Evolutionary conservation across 2,797 vertebrate genomes (phyloP).

Genomic region (Acanthornis magna): DNA sequence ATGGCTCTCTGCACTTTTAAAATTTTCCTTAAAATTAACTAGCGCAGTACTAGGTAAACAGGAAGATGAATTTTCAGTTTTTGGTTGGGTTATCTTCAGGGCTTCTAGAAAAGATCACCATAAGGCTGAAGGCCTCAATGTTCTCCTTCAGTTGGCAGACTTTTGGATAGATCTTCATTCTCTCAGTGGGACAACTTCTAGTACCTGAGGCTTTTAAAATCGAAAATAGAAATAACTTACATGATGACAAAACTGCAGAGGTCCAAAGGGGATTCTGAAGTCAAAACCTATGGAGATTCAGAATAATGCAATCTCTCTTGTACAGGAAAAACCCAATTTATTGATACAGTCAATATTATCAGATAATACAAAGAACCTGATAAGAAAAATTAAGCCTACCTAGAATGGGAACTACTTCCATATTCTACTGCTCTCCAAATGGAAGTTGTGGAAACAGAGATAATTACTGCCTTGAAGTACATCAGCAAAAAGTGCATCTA

Average conservation of each 20-base stretch:
- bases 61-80: neutral
- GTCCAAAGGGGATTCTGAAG: neutral
- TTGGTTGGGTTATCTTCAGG: neutral
- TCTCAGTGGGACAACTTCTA: neutral
- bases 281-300: neutral
- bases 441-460: neutral
- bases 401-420: neutral
- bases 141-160: neutral
- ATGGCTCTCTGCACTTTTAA: rapidly evolving
- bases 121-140: neutral
- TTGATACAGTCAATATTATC: neutral
- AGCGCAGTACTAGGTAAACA: neutral
- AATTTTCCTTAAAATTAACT: neutral
- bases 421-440: neutral
- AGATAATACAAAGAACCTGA: neutral
- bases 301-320: neutral
- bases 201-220: neutral
- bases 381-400: neutral
- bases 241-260: neutral
- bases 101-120: neutral
- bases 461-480: neutral
- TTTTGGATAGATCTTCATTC: neutral
- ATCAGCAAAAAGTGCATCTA: neutral
- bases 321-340: neutral
- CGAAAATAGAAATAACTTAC: neutral